Percentiles rank a stretch among this genome's conserved stretches.
Conservation (phyloP, 2,113 vertebrate genomes). For the Electrona antarctica region DNA sequence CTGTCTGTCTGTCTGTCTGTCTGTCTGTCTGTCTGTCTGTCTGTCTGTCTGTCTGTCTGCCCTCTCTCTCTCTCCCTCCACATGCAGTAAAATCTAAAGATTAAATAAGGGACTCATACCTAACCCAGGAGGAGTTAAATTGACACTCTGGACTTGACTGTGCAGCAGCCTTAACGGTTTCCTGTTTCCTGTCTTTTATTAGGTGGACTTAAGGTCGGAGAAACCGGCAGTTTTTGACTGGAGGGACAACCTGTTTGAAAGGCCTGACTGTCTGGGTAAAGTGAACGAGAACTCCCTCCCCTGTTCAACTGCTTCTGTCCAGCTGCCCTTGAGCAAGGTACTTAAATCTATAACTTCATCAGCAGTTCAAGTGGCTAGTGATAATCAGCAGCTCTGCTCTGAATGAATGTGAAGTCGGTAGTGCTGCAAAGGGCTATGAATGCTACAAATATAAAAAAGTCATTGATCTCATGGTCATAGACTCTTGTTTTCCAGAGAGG, state of each 20-base stretch:
- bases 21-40: neutral
- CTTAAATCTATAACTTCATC: neutral
- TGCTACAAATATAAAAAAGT: no score
- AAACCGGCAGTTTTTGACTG: neutral
- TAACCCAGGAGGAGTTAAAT: no score
- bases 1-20: neutral
- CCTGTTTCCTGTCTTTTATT: neutral
- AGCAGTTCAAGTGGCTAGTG: neutral
- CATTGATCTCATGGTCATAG: no score
- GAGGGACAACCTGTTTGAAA: neutral
- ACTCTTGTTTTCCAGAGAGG: no score
- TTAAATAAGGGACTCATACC: no score
- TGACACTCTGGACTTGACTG: no score
- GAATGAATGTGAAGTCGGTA: no score
- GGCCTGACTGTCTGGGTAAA: no score
- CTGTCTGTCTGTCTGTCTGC: neutral
- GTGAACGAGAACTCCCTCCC: conserved; percentile 3
- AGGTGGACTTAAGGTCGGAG: neutral
- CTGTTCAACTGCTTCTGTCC: neutral
- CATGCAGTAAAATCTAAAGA: no score
- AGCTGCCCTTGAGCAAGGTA: neutral
- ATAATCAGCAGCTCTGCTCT: no score
- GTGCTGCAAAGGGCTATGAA: neutral
- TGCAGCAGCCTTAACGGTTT: no score
- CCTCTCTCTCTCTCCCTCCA: neutral